Evolutionary conservation across 2,113 vertebrate genomes (phyloP).

Genomic region (Clarias macrocephalus): DNA sequence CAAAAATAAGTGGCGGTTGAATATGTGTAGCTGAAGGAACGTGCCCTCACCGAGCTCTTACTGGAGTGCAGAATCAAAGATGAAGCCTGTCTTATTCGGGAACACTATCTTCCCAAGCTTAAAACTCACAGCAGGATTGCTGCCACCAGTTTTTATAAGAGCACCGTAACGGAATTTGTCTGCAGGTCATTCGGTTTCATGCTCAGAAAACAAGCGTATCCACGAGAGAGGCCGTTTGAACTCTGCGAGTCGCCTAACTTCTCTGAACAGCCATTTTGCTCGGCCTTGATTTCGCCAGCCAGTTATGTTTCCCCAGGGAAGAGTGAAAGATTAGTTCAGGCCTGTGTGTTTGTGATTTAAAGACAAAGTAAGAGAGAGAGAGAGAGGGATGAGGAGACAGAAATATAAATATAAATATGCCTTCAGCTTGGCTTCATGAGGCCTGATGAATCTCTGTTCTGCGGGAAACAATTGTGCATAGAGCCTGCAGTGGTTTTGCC

Average conservation of each 20-base stretch:
- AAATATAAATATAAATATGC: background rate
- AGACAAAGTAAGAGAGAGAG: background rate
- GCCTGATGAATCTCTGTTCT: background rate
- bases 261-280: constrained; percentile 44
- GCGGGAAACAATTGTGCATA: background rate
- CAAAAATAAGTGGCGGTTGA: constrained; percentile 7
- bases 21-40: background rate
- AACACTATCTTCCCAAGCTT: background rate
- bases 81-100: constrained; percentile 3
- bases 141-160: constrained; percentile 24
- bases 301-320: constrained; percentile 33
- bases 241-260: constrained; percentile 35
- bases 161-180: constrained; percentile 19
- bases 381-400: background rate
- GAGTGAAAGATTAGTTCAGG: constrained; percentile 37
- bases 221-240: constrained; percentile 47
- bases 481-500: background rate
- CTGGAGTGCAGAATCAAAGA: constrained; percentile 21
- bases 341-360: constrained; percentile 27
- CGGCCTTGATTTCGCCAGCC: constrained; percentile 34
- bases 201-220: constrained; percentile 34
- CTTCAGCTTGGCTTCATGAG: constrained; percentile 5
- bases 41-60: background rate
- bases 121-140: constrained; percentile 17
- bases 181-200: constrained; percentile 40